phyloP scores from a whole-genome alignment of 2,113 vertebrate genomes.

The Capreolus pygargus region DNA sequence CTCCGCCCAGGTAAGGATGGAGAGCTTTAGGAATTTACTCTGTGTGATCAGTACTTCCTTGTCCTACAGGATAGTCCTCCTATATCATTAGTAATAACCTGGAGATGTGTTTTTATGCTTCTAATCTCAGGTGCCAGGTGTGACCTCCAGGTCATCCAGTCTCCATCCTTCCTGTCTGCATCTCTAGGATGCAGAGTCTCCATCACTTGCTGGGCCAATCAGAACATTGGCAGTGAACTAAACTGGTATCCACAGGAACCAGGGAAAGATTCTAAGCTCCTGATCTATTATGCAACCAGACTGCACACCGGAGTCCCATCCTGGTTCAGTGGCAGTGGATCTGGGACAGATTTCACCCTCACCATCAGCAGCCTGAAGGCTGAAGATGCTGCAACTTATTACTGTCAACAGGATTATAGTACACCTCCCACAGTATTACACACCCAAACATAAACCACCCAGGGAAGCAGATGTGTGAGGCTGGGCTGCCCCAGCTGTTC shows the following conservation, averaged over 20 bases:
- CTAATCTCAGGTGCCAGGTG: background rate
- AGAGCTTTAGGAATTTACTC: fast-evolving
- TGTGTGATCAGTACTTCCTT: fast-evolving
- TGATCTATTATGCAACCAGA: background rate
- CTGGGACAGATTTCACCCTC: background rate
- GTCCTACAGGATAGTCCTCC: background rate
- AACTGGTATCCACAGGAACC: background rate
- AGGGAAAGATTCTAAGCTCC: background rate
- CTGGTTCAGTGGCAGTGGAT: background rate
- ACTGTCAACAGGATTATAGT: fast-evolving
- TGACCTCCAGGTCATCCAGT: background rate
- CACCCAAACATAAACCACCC: background rate
- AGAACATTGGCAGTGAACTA: fast-evolving
- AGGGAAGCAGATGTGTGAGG: background rate
- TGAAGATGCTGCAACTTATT: background rate
- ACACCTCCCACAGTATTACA: background rate
- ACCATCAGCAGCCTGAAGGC: background rate
- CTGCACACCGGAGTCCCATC: fast-evolving
- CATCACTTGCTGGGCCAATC: background rate
- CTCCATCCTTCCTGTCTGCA: background rate
- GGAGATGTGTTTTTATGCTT: background rate
- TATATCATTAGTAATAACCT: background rate
- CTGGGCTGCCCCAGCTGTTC: background rate
- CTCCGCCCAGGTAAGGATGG: background rate
- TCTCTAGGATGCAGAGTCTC: background rate